phyloP scores from a whole-genome alignment of 2,113 vertebrate genomes.

The Plecotus auritus region DNA sequence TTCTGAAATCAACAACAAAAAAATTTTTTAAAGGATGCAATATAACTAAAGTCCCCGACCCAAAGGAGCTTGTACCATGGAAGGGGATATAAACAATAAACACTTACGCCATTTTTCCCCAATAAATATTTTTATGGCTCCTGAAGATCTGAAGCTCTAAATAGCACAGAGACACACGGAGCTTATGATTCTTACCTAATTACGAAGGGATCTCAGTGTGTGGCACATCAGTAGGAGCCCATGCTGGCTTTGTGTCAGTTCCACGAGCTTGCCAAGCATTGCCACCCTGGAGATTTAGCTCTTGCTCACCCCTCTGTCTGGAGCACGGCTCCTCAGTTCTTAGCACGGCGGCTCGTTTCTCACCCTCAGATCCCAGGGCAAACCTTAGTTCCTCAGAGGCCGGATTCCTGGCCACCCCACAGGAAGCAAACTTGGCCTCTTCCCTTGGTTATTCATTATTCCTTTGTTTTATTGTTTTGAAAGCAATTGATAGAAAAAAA shows the following conservation, averaged over 20 bases:
- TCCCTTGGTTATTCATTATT: background rate
- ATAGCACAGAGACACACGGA: background rate
- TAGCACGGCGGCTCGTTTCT: background rate
- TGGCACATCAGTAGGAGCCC: no score
- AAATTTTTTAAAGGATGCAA: background rate
- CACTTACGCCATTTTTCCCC: background rate
- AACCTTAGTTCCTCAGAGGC: background rate
- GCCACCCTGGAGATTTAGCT: background rate
- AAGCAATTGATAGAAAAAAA: background rate
- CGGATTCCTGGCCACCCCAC: background rate
- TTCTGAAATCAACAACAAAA: no score
- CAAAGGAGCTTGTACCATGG: background rate
- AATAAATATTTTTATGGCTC: background rate
- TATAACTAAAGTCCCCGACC: background rate
- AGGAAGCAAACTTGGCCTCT: background rate
- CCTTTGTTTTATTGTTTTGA: background rate
- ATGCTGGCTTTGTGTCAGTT: background rate
- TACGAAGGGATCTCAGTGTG: background rate
- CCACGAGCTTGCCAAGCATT: background rate
- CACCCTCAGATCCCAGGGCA: background rate
- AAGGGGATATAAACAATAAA: background rate
- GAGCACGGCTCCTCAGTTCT: background rate
- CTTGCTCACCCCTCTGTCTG: background rate
- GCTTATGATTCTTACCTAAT: background rate
- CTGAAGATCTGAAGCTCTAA: background rate